These are phyloP conservation scores for Ceramica pisi DNA, from an alignment of 2,888 invertebrate species.

Conservation along the genomic window DNA sequence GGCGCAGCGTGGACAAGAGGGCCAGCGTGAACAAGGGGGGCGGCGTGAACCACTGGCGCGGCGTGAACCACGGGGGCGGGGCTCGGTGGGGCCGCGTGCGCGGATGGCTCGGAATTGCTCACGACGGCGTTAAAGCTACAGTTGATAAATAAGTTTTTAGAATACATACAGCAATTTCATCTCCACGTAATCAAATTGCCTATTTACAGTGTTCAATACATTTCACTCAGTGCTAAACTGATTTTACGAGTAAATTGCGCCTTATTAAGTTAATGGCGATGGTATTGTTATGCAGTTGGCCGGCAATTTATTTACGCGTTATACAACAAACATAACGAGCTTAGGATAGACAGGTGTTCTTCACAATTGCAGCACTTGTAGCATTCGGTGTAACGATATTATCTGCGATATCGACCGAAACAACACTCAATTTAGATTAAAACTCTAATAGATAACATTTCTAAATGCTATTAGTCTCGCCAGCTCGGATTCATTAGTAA, in stretches of 20 bases:
- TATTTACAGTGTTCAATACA: slow-evolving; percentile 48
- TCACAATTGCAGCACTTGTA: slow-evolving; percentile 66
- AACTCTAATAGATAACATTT: slow-evolving; percentile 67
- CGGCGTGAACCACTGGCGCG: slow-evolving; percentile 67
- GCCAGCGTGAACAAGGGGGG: slow-evolving; percentile 60
- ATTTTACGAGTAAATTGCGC: slow-evolving; percentile 51
- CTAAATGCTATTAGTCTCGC: slow-evolving; percentile 82
- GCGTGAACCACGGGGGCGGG: slow-evolving; percentile 69
- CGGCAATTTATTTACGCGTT: slow-evolving; percentile 64
- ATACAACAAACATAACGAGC: slow-evolving; percentile 69
- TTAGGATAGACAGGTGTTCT: slow-evolving; percentile 59
- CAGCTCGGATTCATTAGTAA: slow-evolving; percentile 74
- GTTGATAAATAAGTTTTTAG: slow-evolving; percentile 49
- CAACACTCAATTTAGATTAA: slow-evolving; percentile 76
- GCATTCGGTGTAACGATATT: slow-evolving; percentile 73
- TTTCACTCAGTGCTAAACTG: slow-evolving; percentile 50
- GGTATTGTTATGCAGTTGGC: slow-evolving; percentile 62
- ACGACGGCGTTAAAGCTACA: slow-evolving; percentile 87
- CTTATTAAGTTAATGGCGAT: slow-evolving; percentile 54
- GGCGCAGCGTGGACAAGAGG: slow-evolving; percentile 68
- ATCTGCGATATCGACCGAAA: slow-evolving; percentile 85
- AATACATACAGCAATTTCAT: slow-evolving; percentile 10
- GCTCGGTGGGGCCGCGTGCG: slow-evolving; percentile 76
- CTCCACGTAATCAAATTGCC: slow-evolving; percentile 28
- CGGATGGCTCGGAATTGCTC: slow-evolving; percentile 83